Conservation (phyloP, 1,140 invertebrate genomes). For the Ephestia elutella region DNA sequence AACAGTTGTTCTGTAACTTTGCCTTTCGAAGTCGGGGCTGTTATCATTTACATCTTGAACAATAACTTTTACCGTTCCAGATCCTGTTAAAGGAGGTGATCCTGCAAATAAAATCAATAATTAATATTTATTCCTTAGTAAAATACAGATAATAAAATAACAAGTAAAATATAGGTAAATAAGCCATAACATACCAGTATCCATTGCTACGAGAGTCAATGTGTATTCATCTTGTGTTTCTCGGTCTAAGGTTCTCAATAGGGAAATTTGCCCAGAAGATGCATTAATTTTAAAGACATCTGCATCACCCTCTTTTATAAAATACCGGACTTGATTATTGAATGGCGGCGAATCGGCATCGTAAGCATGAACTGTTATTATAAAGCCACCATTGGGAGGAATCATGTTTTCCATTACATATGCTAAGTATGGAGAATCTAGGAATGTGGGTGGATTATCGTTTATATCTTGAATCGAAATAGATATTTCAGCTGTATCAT, state of each 20-base stretch:
- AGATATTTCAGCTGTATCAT: conserved; percentile 83
- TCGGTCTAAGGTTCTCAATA: conserved; percentile 87
- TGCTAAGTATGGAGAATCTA: conserved; percentile 92
- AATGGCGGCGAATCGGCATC: conserved; percentile 94
- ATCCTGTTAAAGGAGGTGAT: conserved; percentile 90
- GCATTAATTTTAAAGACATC: conserved; percentile 92
- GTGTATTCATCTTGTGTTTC: conserved; percentile 88
- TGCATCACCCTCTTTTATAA: conserved; percentile 92
- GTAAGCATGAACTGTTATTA: conserved; percentile 87
- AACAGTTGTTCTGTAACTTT: conserved; percentile 84
- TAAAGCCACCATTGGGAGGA: conserved; percentile 83
- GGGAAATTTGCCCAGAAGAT: conserved; percentile 89
- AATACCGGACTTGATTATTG: conserved; percentile 92
- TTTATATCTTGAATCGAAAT: conserved; percentile 92
- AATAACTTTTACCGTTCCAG: conserved; percentile 88
- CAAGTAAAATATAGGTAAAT: conserved; percentile 5
- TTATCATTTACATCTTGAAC: conserved; percentile 97
- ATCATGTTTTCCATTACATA: conserved; percentile 94
- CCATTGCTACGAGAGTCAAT: conserved; percentile 91
- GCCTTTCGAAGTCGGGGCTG: conserved; percentile 86
- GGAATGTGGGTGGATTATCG: conserved; percentile 94
- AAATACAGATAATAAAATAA: conserved; percentile 5
- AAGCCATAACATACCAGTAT: conserved; percentile 83
- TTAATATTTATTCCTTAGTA: conserved; percentile 8
- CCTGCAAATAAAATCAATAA: conserved; percentile 76